Evolutionary conservation across 2,113 vertebrate genomes (phyloP).

Genomic region (Myotis davidii): DNA sequence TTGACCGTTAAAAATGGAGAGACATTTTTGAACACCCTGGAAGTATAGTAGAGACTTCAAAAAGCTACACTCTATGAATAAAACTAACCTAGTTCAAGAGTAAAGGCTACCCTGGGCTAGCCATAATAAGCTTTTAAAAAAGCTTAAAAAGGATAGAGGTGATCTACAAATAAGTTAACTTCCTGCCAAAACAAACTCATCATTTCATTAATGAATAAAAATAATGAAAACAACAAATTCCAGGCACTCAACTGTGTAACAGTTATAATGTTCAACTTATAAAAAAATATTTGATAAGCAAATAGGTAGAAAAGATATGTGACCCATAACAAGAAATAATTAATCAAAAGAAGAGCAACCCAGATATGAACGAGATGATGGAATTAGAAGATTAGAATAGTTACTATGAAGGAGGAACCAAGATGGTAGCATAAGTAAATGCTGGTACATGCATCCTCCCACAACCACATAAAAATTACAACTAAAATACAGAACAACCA

Average conservation of each 20-base stretch:
- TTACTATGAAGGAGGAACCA: background rate
- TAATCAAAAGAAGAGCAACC: background rate
- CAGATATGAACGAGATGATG: background rate
- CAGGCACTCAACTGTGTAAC: background rate
- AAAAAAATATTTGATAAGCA: background rate
- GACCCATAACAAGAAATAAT: background rate
- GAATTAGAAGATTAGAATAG: background rate
- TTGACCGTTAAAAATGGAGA: background rate
- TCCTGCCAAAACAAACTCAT: background rate
- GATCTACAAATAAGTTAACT: background rate
- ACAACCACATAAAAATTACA: too few relatives aligned
- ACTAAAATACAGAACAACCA: too few relatives aligned
- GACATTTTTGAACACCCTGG: background rate
- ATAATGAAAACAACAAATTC: background rate
- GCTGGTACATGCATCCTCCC: too few relatives aligned
- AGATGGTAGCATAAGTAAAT: too few relatives aligned
- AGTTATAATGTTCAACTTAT: background rate
- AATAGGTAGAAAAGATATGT: background rate
- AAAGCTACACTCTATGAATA: background rate
- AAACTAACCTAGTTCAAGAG: background rate
- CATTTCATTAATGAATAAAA: background rate
- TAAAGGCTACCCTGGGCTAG: background rate
- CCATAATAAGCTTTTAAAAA: background rate
- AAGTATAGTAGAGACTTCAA: background rate
- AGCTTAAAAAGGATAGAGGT: background rate